phyloP scores from a whole-genome alignment of 2,797 vertebrate genomes.

The Luscinia megarhynchos region DNA sequence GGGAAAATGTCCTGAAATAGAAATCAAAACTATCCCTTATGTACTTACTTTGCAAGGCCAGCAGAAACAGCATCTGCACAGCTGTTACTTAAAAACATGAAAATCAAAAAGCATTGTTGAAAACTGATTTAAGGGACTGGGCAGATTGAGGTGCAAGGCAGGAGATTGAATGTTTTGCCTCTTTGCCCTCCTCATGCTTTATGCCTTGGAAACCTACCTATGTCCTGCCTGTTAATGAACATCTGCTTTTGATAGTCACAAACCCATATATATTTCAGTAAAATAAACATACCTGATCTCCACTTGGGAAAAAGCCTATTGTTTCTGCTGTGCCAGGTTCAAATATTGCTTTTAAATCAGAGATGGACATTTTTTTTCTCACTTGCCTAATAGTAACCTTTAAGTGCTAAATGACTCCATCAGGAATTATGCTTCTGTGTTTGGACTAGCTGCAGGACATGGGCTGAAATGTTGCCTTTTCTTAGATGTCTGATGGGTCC shows the following conservation, averaged over 20 bases:
- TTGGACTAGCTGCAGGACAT: conserved; percentile 8
- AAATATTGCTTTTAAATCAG: conserved; percentile 56
- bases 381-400: conserved; percentile 13
- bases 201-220: conserved; percentile 44
- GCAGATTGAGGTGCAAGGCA: conserved; percentile 24
- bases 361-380: not conserved
- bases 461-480: not conserved
- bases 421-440: not conserved
- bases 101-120: not conserved
- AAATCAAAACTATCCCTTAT: not conserved
- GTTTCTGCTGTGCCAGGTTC: conserved; percentile 41
- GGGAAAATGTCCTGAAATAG: not conserved
- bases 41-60: not conserved
- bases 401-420: conserved; percentile 22
- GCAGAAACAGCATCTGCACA: not conserved
- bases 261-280: conserved; percentile 50
- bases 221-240: conserved; percentile 44
- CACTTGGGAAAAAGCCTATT: conserved; percentile 44
- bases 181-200: conserved; percentile 27
- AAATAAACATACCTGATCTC: conserved; percentile 53
- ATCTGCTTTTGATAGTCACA: conserved; percentile 63
- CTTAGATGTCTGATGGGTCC: not conserved
- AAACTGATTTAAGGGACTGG: conserved; percentile 1
- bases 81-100: not conserved
- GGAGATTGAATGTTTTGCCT: conserved; percentile 18